Evolutionary conservation across 2,113 vertebrate species (phyloP).

Genomic region (Cephalopterus ornatus): DNA sequence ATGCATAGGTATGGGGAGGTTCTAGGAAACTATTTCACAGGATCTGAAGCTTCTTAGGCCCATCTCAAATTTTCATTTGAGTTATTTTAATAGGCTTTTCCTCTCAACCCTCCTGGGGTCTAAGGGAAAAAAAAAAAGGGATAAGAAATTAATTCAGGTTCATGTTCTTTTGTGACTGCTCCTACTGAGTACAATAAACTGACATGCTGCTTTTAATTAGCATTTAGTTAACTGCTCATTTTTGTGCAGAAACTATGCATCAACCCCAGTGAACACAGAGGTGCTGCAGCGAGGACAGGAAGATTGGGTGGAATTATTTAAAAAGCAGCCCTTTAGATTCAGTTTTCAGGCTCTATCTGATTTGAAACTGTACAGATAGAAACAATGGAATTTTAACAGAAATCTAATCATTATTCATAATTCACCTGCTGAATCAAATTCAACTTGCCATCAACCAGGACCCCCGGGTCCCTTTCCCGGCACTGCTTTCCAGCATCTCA

Average conservation of each 20-base stretch:
- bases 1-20: neutral
- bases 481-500: neutral
- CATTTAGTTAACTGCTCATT: conserved; percentile 56
- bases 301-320: neutral
- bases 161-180: conserved; percentile 47
- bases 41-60: neutral
- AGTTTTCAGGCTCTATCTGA: neutral
- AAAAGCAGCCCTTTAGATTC: neutral
- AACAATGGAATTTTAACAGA: neutral
- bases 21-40: neutral
- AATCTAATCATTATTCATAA: neutral
- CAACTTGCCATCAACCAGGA: neutral
- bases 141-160: conserved; percentile 58
- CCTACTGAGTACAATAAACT: conserved; percentile 58
- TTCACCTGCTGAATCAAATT: neutral
- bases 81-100: conserved; percentile 7
- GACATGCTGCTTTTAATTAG: conserved; percentile 64
- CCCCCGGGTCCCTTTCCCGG: neutral
- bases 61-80: neutral
- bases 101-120: neutral
- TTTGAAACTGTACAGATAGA: neutral
- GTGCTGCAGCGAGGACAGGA: neutral
- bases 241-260: neutral
- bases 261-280: neutral
- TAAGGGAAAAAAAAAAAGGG: neutral